phyloP scores from a whole-genome alignment of 2,113 vertebrate genomes.

The Mystacornis crossleyi region DNA sequence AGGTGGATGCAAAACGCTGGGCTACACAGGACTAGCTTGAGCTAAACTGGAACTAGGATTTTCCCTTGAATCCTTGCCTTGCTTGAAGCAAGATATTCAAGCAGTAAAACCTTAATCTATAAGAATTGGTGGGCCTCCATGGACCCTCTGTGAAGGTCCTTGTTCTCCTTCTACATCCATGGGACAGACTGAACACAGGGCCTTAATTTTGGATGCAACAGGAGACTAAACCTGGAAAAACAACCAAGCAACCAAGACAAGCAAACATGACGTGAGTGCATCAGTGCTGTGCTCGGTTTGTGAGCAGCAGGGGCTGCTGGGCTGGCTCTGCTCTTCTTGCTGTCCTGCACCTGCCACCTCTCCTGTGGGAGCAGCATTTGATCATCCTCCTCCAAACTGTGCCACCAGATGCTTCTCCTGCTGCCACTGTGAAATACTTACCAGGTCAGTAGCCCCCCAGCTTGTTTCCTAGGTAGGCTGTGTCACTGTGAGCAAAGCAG shows the following conservation, averaged over 20 bases:
- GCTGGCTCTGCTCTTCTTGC: not conserved
- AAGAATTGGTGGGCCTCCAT: not conserved
- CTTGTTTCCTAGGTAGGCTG: not conserved
- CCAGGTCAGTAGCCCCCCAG: fast-evolving
- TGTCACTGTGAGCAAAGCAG: not conserved
- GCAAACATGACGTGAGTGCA: fast-evolving
- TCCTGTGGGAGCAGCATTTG: not conserved
- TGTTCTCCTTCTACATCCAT: not conserved
- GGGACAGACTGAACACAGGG: not conserved
- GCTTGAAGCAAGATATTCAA: not conserved
- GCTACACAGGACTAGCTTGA: not conserved
- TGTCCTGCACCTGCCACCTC: not conserved
- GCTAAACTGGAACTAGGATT: not conserved
- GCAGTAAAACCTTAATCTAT: not conserved
- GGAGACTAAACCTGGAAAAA: not conserved
- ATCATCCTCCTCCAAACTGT: not conserved
- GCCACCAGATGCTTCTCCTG: not conserved
- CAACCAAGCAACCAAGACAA: not conserved
- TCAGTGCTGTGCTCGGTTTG: fast-evolving
- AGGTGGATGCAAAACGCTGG: not conserved
- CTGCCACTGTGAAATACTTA: not conserved
- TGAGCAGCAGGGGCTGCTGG: not conserved
- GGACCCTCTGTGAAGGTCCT: not conserved
- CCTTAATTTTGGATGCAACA: not conserved
- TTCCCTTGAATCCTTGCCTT: not conserved